phyloP scores from a whole-genome alignment of 1,140 invertebrate genomes.

The Atta colombica region DNA sequence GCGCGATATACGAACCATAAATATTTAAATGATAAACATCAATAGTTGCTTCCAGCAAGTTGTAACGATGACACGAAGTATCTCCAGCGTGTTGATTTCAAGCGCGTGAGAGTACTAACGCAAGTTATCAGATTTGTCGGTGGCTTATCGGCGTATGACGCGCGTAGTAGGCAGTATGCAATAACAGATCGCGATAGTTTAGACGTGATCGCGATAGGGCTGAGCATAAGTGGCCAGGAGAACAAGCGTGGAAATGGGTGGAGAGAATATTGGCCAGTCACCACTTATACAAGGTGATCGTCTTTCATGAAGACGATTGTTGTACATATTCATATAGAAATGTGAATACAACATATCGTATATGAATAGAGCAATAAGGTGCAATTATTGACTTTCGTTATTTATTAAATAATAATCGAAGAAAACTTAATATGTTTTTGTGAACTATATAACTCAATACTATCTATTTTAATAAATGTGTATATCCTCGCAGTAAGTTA shows the following conservation, averaged over 20 bases:
- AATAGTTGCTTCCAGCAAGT: not conserved
- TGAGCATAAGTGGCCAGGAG: constrained; percentile 25
- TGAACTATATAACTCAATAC: not conserved
- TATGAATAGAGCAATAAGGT: not conserved
- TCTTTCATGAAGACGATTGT: constrained; percentile 41
- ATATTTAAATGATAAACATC: constrained; percentile 32
- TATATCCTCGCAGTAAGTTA: not conserved
- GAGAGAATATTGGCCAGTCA: constrained; percentile 54
- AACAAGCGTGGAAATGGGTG: constrained; percentile 33
- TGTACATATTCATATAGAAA: not conserved
- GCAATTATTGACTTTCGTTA: not conserved
- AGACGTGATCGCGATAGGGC: constrained; percentile 56
- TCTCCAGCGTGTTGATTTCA: constrained; percentile 47
- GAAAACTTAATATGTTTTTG: not conserved
- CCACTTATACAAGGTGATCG: constrained; percentile 56
- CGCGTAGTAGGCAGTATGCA: constrained; percentile 53
- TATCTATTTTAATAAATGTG: not conserved
- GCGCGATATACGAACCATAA: not conserved
- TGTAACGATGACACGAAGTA: constrained; percentile 42
- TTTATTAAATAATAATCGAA: not conserved
- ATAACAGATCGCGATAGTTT: constrained; percentile 70
- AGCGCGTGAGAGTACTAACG: constrained; percentile 46
- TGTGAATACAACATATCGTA: not conserved
- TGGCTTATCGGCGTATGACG: constrained; percentile 71
- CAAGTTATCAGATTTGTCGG: constrained; percentile 69